Conservation (phyloP, 2,888 invertebrate genomes). For the Dolomedes plantarius region DNA sequence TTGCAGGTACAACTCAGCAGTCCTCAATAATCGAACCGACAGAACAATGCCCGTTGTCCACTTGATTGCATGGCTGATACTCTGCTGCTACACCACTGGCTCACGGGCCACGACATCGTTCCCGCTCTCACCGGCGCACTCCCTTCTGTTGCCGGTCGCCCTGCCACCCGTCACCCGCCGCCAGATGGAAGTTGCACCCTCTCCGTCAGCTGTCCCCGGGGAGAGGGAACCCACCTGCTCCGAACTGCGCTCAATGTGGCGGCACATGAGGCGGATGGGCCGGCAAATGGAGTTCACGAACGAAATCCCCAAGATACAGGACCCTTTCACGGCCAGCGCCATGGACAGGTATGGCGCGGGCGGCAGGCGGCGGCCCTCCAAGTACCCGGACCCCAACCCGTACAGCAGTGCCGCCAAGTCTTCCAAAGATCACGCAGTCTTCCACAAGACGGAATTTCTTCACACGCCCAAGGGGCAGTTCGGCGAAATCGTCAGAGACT, state of each 20-base stretch:
- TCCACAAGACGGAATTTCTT: constrained; percentile 30
- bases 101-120: constrained; percentile 38
- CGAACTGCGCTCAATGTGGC: constrained; percentile 93
- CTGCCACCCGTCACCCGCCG: constrained; percentile 55
- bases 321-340: constrained; percentile 81
- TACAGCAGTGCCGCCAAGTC: constrained; percentile 49
- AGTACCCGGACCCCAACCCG: constrained; percentile 61
- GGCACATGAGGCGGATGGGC: constrained; percentile 91
- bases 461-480: constrained; percentile 30
- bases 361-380: constrained; percentile 52
- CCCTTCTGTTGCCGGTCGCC: constrained; percentile 40
- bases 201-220: neutral
- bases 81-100: constrained; percentile 24
- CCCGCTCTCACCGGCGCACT: constrained; percentile 46
- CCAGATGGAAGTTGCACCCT: constrained; percentile 55
- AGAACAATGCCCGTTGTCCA: constrained; percentile 21
- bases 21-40: neutral
- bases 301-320: constrained; percentile 82
- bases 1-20: constrained; percentile 13
- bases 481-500: constrained; percentile 34
- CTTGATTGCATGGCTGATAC: constrained; percentile 22
- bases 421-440: constrained; percentile 42
- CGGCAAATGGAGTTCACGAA: constrained; percentile 91
- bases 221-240: constrained; percentile 87
- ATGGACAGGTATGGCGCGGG: constrained; percentile 51